Evolutionary conservation across 2,888 invertebrate genomes (phyloP), one percentile per base, ranked within the genome.

Genomic region (Thysanoteuthis rhombus): DNA sequence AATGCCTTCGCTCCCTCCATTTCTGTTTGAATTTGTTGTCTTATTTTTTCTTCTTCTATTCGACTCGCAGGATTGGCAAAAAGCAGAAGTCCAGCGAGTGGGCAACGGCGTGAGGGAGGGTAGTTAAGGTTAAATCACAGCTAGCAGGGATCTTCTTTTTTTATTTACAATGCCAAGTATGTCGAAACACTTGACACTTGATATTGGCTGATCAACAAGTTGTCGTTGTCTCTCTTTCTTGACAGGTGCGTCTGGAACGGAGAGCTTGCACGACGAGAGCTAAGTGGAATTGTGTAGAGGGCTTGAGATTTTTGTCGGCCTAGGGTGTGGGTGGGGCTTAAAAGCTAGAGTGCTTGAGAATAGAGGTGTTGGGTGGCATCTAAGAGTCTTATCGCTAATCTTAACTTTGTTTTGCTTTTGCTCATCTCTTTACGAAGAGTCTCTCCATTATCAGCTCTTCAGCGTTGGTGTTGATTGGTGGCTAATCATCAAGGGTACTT

Each of bases 351-450:
- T 75, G 75, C 75, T 75, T 75, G 75, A 75, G 75, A 75, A 75
- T n/a, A 12, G 75, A 12, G 19, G n/a, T 75, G 75, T 75, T n/a
- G 12, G n/a, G 75, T 12, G n/a, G 16, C 32, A 5, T 4, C 75
- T n/a, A 75, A 75, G 75, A 75, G n/a, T 75, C 75, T 75, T 75
- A 75, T 75, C 75, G n/a, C n/a, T 75, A 75, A 75, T 75, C n/a
- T 75, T 52, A 52, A 28, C 52, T n/a, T n/a, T 75, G 75, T 75
- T n/a, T 75, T 75, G 75, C 19, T n/a, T n/a, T n/a, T 75, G 75
- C 75, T 75, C 75, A 75, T 75, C 75, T n/a, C n/a, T 36, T 75
- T 75, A 36, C n/a, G n/a, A 75, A 75, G 75, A 75, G 75, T n/a
- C n/a, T 12, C 75, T 12, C 75, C 75, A 75, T 75, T 75, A 75